These are phyloP conservation scores for Drosophila paracracens DNA, from an alignment of 2,888 invertebrate species.

Conservation along the genomic window DNA sequence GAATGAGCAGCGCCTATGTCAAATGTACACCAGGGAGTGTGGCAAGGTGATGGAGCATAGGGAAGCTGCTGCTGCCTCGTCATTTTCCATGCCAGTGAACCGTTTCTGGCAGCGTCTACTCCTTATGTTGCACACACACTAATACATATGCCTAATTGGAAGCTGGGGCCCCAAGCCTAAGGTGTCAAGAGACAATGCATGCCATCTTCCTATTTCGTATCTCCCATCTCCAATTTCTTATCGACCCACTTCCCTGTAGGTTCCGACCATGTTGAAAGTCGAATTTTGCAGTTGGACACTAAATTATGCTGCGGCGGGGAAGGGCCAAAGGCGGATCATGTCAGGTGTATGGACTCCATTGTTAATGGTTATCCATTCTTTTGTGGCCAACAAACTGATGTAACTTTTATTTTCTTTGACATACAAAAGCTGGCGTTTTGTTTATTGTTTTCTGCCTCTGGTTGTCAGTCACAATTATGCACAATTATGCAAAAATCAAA, in stretches of 20 bases:
- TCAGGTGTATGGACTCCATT: slow-evolving; percentile 36
- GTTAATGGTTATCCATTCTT: slow-evolving; percentile 37
- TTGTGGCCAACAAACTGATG: slow-evolving; percentile 57
- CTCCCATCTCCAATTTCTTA: background rate
- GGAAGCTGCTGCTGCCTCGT: slow-evolving; percentile 36
- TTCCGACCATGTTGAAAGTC: slow-evolving; percentile 48
- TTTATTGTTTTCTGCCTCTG: slow-evolving; percentile 50
- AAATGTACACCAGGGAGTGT: slow-evolving; percentile 19
- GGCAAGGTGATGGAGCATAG: background rate
- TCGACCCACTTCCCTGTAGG: slow-evolving; percentile 26
- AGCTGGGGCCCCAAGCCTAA: slow-evolving; percentile 36
- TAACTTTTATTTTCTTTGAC: slow-evolving; percentile 74
- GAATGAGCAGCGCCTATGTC: slow-evolving; percentile 29
- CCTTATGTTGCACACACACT: slow-evolving; percentile 45
- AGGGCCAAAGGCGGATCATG: background rate
- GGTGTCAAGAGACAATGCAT: slow-evolving; percentile 29
- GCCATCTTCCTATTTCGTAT: background rate
- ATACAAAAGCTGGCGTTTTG: slow-evolving; percentile 46
- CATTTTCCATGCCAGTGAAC: slow-evolving; percentile 75
- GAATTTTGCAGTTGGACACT: slow-evolving; percentile 69
- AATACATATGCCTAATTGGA: slow-evolving; percentile 72
- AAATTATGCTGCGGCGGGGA: slow-evolving; percentile 64
- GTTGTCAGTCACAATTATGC: slow-evolving; percentile 65
- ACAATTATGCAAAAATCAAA: slow-evolving; percentile 46
- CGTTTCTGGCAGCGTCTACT: slow-evolving; percentile 39